Conservation (phyloP, 2,113 vertebrate species). For the Hemichromis elongatus region DNA sequence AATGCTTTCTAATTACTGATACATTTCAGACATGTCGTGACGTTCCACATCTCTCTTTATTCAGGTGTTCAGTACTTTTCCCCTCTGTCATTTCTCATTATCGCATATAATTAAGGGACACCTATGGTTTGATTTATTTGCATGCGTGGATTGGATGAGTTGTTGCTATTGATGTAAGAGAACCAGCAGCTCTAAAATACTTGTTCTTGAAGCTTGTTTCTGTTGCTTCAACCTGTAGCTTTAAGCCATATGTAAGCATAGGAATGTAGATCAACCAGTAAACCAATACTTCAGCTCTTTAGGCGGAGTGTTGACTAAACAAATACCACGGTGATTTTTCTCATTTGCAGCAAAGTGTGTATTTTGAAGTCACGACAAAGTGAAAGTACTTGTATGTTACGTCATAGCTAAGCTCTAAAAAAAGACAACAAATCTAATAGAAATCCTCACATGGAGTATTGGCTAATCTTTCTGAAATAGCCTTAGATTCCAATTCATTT, state of each 20-base stretch:
- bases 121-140: fast-evolving
- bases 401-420: neutral
- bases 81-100: neutral
- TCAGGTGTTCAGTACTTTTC: fast-evolving
- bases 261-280: neutral
- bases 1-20: neutral
- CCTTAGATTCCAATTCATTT: fast-evolving
- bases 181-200: neutral
- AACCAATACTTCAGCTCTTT: neutral
- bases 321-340: neutral
- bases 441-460: neutral
- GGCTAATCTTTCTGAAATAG: neutral
- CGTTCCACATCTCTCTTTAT: neutral
- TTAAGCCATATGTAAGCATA: neutral
- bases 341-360: neutral
- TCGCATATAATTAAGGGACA: fast-evolving
- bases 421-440: neutral
- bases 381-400: neutral
- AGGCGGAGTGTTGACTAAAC: neutral
- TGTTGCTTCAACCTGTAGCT: neutral
- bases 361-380: neutral
- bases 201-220: neutral
- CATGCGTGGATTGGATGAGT: fast-evolving
- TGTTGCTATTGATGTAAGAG: neutral
- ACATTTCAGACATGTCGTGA: neutral